Percentiles rank a stretch among this genome's conserved stretches.
These are phyloP conservation scores for Microtus richardsoni DNA, from an alignment of 2,113 vertebrate genomes.

Conservation along the genomic window DNA sequence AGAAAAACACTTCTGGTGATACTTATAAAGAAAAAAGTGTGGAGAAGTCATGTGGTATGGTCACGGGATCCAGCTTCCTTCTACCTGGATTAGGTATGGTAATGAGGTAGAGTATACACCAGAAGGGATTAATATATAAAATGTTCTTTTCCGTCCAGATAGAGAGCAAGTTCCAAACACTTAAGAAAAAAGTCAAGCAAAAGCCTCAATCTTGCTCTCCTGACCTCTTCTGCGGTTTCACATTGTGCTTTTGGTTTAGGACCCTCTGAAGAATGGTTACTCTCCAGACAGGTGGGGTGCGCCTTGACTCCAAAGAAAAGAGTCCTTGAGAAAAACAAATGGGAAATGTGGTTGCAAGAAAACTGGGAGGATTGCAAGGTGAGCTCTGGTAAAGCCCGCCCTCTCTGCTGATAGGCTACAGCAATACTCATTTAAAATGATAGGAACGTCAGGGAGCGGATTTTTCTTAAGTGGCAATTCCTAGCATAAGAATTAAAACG, in stretches of 20 bases:
- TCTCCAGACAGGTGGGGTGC: conserved; percentile 83
- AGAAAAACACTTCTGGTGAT: neutral
- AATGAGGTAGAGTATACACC: neutral
- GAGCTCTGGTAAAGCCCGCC: neutral
- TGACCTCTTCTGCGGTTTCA: neutral
- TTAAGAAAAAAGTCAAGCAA: neutral
- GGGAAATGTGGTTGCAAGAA: conserved; percentile 93
- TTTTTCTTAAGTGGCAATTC: neutral
- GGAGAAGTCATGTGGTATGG: neutral
- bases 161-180: neutral
- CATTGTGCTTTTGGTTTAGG: conserved; percentile 84
- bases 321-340: conserved; percentile 86
- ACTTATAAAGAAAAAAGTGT: neutral
- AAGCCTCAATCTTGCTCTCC: neutral
- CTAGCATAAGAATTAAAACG: neutral
- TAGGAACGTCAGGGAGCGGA: neutral
- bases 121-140: neutral
- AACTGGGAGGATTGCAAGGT: conserved; percentile 97
- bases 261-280: conserved; percentile 89
- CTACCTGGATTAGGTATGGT: neutral
- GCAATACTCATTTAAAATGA: neutral
- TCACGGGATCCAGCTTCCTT: neutral
- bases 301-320: conserved; percentile 77
- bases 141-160: neutral
- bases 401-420: neutral